Evolutionary conservation across 2,888 invertebrate species (phyloP), one percentile per base, ranked within the genome.

Genomic region (Phasia obesa): DNA sequence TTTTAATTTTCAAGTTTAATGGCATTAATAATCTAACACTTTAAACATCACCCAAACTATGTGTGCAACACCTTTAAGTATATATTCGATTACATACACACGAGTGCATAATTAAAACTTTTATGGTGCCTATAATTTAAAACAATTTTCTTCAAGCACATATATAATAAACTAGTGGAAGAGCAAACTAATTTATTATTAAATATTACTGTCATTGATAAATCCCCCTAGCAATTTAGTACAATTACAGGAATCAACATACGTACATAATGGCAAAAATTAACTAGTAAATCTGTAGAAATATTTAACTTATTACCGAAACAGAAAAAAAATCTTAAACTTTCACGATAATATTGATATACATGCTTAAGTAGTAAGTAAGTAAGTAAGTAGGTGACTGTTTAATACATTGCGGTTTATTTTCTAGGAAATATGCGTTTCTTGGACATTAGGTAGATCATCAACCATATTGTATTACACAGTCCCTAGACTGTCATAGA

Each of bases 191-290:
- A 51, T 73, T 69, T 60, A 38, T 51, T 76, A 69, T 53, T 31
- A 71, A 71, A 64, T 59, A 70, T 64, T 44, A 44, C 51, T 71
- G 65, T 65, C 65, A 60, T 70, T 81, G 76, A 81, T 81, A 76
- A 76, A 71, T 44, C 51, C 81, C 38, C 44, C 23, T 47, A 51
- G 81, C 65, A 35, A 76, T 76, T 44, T 23, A 19, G 31, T 21
- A 55, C 27, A 44, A 19, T 62, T 51, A 65, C 49, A 49, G 19
- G 25, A 31, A 49, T 35, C 0, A 25, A 21, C 44, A 57, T 44
- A n/a, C n/a, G n/a, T n/a, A n/a, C n/a, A n/a, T n/a, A n/a, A n/a
- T n/a, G n/a, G n/a, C n/a, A n/a, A n/a, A n/a, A 31, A 21, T 31
- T 7, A 21, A 9, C 3, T 11, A 38, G 17, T 23, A 6, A 35